Percentiles rank a stretch among this genome's conserved stretches.
Evolutionary conservation across 2,797 vertebrate genomes (phyloP).

Genomic region (Tragopan temminckii): DNA sequence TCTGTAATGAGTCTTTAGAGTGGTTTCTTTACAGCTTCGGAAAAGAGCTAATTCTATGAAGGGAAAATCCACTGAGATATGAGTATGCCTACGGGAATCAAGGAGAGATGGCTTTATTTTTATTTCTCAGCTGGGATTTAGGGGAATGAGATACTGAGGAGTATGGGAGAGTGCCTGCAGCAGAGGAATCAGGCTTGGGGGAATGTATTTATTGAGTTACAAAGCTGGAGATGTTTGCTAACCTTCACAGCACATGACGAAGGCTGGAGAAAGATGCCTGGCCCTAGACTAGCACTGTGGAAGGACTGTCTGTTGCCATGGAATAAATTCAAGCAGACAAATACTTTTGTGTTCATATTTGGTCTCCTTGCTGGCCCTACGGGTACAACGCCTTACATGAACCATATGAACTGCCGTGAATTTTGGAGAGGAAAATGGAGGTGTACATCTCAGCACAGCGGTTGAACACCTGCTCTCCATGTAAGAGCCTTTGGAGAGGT

Average conservation of each 20-base stretch:
- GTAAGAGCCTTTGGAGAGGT: rapidly evolving
- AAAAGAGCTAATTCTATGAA: conserved; percentile 58
- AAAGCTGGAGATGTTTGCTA: not conserved
- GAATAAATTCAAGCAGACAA: not conserved
- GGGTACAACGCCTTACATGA: not conserved
- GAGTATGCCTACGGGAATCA: not conserved
- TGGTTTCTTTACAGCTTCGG: conserved; percentile 53
- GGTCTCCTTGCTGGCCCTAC: not conserved
- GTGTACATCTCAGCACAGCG: rapidly evolving
- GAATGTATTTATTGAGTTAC: not conserved
- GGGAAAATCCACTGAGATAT: conserved; percentile 4
- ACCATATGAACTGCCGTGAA: not conserved
- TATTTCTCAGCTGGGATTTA: not conserved
- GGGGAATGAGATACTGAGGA: not conserved
- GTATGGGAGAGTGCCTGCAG: not conserved
- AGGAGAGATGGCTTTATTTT: not conserved
- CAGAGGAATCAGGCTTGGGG: not conserved
- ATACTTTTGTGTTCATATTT: not conserved
- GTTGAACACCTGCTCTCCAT: not conserved
- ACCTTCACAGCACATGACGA: not conserved
- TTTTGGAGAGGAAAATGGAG: not conserved
- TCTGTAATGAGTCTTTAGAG: conserved; percentile 52
- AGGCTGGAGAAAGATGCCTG: rapidly evolving
- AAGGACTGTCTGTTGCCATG: not conserved
- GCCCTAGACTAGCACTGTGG: rapidly evolving